These are phyloP conservation scores for Germaria angustata DNA, from an alignment of 2,888 invertebrate species.

Conservation along the genomic window DNA sequence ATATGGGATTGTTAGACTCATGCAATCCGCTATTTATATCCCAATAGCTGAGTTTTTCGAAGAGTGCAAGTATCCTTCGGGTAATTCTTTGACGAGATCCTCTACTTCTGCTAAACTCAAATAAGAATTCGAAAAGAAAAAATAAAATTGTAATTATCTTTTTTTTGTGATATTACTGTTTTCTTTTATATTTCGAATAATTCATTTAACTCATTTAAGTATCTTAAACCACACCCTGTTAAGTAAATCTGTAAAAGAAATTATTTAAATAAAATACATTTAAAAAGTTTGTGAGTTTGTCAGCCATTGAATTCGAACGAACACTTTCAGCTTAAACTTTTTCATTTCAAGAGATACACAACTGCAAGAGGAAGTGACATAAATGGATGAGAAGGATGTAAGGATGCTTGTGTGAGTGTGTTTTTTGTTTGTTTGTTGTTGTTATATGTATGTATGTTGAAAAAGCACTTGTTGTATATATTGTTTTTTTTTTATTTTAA, in stretches of 20 bases:
- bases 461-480: conserved; percentile 49
- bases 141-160: too few species aligned
- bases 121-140: too few species aligned
- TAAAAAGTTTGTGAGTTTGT: conserved; percentile 40
- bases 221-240: conserved; percentile 51
- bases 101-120: too few species aligned
- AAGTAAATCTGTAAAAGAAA: conserved; percentile 18
- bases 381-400: not conserved
- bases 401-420: conserved; percentile 6
- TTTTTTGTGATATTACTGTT: too few species aligned
- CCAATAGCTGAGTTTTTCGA: too few species aligned
- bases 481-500: not conserved
- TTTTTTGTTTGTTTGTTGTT: not conserved
- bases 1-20: too few species aligned
- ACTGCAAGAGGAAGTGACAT: conserved; percentile 29
- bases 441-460: not conserved
- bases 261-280: conserved; percentile 50
- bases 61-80: too few species aligned
- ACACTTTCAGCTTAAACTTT: conserved; percentile 15
- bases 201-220: not conserved
- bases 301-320: conserved; percentile 9
- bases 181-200: not conserved
- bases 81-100: too few species aligned
- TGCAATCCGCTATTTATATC: too few species aligned
- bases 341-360: conserved; percentile 42